Percentiles rank a stretch among this genome's conserved stretches.
These are phyloP conservation scores for Pseudomyrmex sp. DNA, from an alignment of 1,140 invertebrate species.

Conservation along the genomic window DNA sequence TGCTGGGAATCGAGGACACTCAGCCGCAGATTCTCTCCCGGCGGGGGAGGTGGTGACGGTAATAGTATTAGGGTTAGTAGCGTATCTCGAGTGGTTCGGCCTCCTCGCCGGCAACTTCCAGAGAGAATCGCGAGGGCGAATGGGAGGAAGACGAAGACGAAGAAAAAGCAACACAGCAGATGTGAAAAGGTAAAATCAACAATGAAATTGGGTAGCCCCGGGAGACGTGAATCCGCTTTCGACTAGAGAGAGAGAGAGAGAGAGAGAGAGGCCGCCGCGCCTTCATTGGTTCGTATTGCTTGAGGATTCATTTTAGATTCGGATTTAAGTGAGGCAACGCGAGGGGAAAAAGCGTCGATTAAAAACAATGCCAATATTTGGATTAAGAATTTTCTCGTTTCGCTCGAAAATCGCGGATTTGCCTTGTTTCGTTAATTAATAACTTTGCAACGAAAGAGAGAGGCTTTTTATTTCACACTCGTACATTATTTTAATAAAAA, in stretches of 20 bases:
- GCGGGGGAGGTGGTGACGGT: constrained; percentile 60
- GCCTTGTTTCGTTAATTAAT: constrained; percentile 43
- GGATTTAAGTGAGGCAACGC: constrained; percentile 56
- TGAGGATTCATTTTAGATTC: constrained; percentile 64
- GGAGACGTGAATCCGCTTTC: constrained; percentile 17
- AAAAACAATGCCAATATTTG: constrained; percentile 72
- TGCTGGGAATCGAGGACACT: constrained; percentile 72
- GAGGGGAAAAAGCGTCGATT: constrained; percentile 56
- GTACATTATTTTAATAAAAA: background rate
- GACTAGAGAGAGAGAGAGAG: constrained; percentile 1
- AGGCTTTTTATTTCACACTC: background rate
- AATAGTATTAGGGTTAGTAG: constrained; percentile 76
- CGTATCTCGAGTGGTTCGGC: constrained; percentile 72
- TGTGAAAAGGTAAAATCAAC: constrained; percentile 72
- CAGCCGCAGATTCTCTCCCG: constrained; percentile 66
- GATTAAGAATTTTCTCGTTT: constrained; percentile 37
- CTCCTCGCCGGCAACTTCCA: constrained; percentile 9
- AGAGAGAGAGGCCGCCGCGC: background rate
- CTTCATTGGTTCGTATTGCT: constrained; percentile 65
- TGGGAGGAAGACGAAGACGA: constrained; percentile 53
- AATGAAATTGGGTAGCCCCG: constrained; percentile 45
- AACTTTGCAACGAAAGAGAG: too few species aligned
- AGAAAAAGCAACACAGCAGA: constrained; percentile 44
- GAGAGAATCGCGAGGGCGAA: constrained; percentile 47
- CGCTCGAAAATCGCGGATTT: constrained; percentile 35